Base-by-base conservation (phyloP, 2,888 invertebrate species). In the Habroteleia sp. region DNA sequence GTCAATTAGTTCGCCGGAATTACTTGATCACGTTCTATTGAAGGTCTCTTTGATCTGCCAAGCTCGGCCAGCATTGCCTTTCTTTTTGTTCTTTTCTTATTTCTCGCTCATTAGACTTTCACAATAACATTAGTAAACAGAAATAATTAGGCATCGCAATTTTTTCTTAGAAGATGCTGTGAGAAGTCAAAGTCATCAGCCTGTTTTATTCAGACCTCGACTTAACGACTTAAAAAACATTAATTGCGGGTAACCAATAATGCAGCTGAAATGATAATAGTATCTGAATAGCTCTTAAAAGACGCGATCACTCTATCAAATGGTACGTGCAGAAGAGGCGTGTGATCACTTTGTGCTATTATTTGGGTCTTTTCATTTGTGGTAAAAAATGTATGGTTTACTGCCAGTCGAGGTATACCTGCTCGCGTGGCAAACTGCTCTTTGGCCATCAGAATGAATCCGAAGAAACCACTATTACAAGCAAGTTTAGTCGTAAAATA, bases 1-100 rank as follows among this genome's bases (percentile, higher is more conserved):
- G 79, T 69, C 72, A 77, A 79, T 81, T 81, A 81, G 82, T 80
- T 80, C 79, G 74, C 66, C 62, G 80, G 84, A 85, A 85, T 82
- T 82, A 85, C 81, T 81, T 80, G 82, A 83, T 85, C 84, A 84
- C 85, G 83, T 82, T 84, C 78, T 79, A 85, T 85, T 83, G 80
- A 79, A 82, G 79, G 79, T 81, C 79, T 65, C 81, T 78, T 66
- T 78, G 79, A 81, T 80, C 77, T 77, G 77, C 79, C 77, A 77
- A 60, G 65, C 71, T 74, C 58, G 72, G 41, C n/a, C n/a, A 65
- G 14, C 63, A 52, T 71, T 69, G 66, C 71, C 56, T 71, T 74
- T 42, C 74, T 75, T 63, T 46, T 42, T 39, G 65, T 65, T 50
- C 35, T 77, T 79, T 77, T 66, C 71, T 75, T 46, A 20, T 74